Evolutionary conservation across 1,140 invertebrate species (phyloP).

Genomic region (Drosophila sp.): DNA sequence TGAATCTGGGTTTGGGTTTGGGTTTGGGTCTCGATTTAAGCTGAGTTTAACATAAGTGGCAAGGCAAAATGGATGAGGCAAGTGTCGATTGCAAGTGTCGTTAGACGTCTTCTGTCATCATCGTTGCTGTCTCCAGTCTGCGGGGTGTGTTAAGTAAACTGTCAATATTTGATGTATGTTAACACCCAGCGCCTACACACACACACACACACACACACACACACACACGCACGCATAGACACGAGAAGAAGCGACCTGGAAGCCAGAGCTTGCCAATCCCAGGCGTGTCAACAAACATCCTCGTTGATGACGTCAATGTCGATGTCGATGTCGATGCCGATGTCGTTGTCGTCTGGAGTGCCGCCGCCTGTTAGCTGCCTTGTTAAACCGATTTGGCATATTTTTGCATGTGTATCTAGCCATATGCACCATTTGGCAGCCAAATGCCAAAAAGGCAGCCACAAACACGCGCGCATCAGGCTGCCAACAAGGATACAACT

Average conservation of each 20-base stretch:
- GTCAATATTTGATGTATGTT: constrained; percentile 84
- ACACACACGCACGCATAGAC: constrained; percentile 18
- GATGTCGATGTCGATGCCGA: constrained; percentile 16
- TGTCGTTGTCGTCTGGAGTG: constrained; percentile 42
- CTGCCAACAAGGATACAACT: constrained; percentile 36
- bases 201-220: constrained; percentile 19
- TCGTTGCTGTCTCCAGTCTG: constrained; percentile 13
- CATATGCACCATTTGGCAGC: constrained; percentile 81
- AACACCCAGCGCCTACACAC: constrained; percentile 65
- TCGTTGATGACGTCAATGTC: constrained; percentile 30
- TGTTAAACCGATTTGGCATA: constrained; percentile 76
- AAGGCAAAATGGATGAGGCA: constrained; percentile 15
- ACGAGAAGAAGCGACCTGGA: constrained; percentile 7
- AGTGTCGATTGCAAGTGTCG: constrained; percentile 52
- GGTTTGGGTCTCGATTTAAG: not conserved
- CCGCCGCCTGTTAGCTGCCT: constrained; percentile 55
- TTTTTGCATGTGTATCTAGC: constrained; percentile 67
- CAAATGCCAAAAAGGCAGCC: constrained; percentile 79
- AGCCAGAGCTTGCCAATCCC: constrained; percentile 39
- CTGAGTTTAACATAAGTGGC: constrained; percentile 31
- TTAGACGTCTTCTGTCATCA: constrained; percentile 9
- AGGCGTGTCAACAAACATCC: constrained; percentile 69
- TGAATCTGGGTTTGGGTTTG: not conserved
- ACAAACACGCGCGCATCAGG: constrained; percentile 67
- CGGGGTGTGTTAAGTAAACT: constrained; percentile 73